Evolutionary conservation across 2,888 invertebrate species (phyloP), one percentile per base, ranked within the genome.

Genomic region (Yponomeuta cagnagella): DNA sequence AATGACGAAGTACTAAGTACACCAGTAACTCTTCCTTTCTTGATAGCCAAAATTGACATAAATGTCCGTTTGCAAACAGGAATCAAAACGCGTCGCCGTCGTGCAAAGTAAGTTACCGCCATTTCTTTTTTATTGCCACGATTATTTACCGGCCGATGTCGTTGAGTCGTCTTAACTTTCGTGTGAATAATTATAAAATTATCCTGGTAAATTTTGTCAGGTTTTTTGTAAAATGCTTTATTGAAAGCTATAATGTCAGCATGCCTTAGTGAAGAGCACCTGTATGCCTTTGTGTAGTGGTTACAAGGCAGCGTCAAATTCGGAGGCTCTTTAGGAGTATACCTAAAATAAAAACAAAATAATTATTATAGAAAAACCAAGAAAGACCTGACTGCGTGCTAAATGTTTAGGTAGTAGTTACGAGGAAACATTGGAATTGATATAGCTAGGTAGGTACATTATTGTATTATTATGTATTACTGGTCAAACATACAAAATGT

Each of bases 11-110:
- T 23, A 68, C 43, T 70, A 72, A 75, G 72, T 30, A 74, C 74
- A 37, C 74, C 75, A 72, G 71, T 73, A 58, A 75, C 75, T 73
- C 73, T 68, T 73, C 73, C 72, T 72, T 73, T 73, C 69, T 75
- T 74, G 12, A 74, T 43, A 69, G 72, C 74, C 71, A 73, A 74
- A 73, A 74, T 74, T 63, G 52, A 63, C 63, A 75, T 71, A 74
- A 74, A 75, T 70, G 74, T 73, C 48, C 72, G 71, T 73, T 69
- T 72, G 72, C 74, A 74, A n/a, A 75, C 72, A 65, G 74, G 74
- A 68, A 74, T 71, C 68, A 74, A 68, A 71, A 23, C 67, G 63
- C 74, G 72, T 72, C 73, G 71, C 71, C 72, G 70, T 72, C 72
- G 72, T 68, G 71, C 70, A 71, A 71, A 72, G 68, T 72, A 73